These are phyloP conservation scores for Corvus cornix DNA, from an alignment of 2,113 vertebrate species.

Conservation along the genomic window DNA sequence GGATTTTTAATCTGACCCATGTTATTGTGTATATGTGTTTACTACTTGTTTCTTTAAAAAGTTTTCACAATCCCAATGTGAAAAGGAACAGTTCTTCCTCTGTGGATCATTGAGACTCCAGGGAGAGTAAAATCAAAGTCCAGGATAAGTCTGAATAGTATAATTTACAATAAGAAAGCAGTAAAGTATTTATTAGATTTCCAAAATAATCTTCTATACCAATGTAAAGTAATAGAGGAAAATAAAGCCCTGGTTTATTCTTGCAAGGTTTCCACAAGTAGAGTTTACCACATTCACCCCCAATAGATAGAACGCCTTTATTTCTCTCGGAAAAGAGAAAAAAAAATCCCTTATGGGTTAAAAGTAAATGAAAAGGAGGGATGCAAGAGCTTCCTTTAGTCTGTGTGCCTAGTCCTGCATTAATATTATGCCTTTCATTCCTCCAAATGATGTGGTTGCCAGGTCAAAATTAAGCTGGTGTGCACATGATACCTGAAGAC, in stretches of 20 bases:
- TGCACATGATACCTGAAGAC: neutral
- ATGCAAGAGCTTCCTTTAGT: neutral
- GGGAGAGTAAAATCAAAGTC: neutral
- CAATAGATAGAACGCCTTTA: neutral
- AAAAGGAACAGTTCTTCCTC: neutral
- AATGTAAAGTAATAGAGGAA: neutral
- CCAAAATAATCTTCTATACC: neutral
- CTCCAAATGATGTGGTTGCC: neutral
- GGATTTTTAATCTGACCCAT: neutral
- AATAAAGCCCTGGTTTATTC: neutral
- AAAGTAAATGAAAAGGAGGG: neutral
- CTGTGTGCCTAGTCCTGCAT: neutral
- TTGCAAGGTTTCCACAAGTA: neutral
- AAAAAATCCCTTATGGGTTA: neutral
- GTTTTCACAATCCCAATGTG: neutral
- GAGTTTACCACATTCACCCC: neutral
- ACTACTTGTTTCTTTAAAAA: neutral
- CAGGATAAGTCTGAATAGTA: neutral
- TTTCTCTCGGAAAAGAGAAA: neutral
- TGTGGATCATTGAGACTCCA: neutral
- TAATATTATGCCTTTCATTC: neutral
- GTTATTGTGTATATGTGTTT: neutral
- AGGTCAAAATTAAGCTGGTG: neutral
- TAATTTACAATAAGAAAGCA: neutral
- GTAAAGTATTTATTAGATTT: neutral